Evolutionary conservation across 2,888 invertebrate genomes (phyloP), one percentile per base, ranked within the genome.

Genomic region (Dryadula phaetusa): DNA sequence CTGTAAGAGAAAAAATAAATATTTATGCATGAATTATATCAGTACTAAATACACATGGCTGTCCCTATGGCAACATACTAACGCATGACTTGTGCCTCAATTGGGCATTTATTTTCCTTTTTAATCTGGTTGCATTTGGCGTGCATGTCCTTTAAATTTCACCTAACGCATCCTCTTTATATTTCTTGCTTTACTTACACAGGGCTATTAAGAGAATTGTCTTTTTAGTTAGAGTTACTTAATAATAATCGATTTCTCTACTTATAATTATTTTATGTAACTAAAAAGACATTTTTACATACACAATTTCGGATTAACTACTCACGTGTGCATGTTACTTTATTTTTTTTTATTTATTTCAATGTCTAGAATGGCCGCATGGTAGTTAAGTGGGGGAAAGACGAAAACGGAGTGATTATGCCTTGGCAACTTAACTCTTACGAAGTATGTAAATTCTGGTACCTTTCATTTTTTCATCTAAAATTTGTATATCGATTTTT

Each of bases 381-480:
- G 92, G 88, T 92, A 91, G 92, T 92, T 92, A 92, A 87, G 79
- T 92, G 92, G 92, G 87, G 82, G 84, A 92, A 89, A 82, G 92
- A 88, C 80, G 92, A 91, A 77, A 90, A 83, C 80, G 86, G 84
- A 85, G 92, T 92, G 83, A 82, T 88, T 82, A 87, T 92, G 91
- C 92, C 92, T 89, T 87, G 89, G 88, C 88, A 90, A 87, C 90
- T 92, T 79, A 84, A 89, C 82, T 80, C 79, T 82, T 78, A 82
- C 77, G 84, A 85, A 82, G 92, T 92, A 92, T 87, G 92, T 92
- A 86, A 76, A 78, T 77, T 76, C 74, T 77, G 81, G 79, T 79
- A 76, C 77, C 70, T 77, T 76, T 69, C 62, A 71, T 61, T 47
- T 69, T 56, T 53, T 67, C 46, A 54, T 20, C 12, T 46, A 25